Base-by-base conservation (phyloP, 92 coral and sea anemone species). In the Palythoa heliodiscus region DNA sequence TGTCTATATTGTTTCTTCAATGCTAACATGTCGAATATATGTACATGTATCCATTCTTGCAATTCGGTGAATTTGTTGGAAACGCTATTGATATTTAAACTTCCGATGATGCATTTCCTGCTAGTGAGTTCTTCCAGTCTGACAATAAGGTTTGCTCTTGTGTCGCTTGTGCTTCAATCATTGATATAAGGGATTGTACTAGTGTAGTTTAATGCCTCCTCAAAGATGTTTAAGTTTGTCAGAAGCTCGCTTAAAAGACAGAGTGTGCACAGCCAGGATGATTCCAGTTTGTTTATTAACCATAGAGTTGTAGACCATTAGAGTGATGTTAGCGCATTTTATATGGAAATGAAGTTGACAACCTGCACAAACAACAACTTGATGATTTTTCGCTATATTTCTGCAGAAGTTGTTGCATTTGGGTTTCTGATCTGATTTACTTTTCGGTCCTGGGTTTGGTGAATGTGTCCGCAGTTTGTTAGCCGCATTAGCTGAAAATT, bases 11-110 rank as follows among this genome's bases (percentile, higher is more conserved):
- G 70, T 64, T 64, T 29, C 70, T 64, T 64, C 35, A 64, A 64
- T 64, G 70, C 70, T 64, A 75, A 29, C 38, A 86, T 86, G 35
- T 86, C 89, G 67, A 86, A 86, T 25, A 52, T 83, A n/a, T 86
- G 24, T 19, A 66, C n/a, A n/a, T n/a, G n/a, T n/a, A n/a, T 86
- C 77, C 86, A 69, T 50, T 78, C 86, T n/a, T n/a, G n/a, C n/a
- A n/a, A n/a, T 48, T 86, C 89, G 52, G 43, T 69, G 39, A 63
- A 52, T 54, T 86, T 86, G 25, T 23, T 73, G 23, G 39, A 16
- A 66, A 86, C 24, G 60, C 85, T 86, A 50, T 58, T 86, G 3
- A 76, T 77, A 35, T 86, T 86, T 12, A 73, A 58, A 77, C 84
- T 76, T 67, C 88, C 88, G 24, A 75, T 76, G 52, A 76, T 83